phyloP scores from a whole-genome alignment of 2,113 vertebrate species.

The Lepidothrix coronata region DNA sequence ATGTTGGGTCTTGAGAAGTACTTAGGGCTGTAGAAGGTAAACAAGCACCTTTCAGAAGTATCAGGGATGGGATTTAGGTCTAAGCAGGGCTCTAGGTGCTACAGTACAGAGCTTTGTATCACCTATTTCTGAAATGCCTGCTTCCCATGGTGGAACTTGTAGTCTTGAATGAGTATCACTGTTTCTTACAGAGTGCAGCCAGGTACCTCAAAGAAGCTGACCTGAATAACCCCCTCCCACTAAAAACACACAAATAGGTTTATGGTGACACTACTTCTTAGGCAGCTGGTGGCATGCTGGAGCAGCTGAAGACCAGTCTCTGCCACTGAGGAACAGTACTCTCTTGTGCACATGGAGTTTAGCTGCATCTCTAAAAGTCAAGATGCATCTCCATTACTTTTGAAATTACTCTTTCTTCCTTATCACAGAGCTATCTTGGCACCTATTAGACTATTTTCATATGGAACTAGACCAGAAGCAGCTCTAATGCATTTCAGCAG shows the following conservation, averaged over 20 bases:
- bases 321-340: background rate
- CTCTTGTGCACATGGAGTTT: background rate
- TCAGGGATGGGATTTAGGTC: background rate
- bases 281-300: background rate
- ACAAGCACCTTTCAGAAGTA: background rate
- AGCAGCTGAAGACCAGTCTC: background rate
- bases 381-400: background rate
- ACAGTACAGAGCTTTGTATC: background rate
- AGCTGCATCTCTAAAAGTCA: background rate
- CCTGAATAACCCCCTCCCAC: background rate
- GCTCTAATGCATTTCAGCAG: background rate
- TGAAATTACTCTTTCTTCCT: background rate
- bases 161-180: background rate
- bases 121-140: background rate
- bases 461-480: background rate
- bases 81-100: background rate
- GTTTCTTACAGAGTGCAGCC: background rate
- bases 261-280: background rate
- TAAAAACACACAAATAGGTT: background rate
- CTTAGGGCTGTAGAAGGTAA: background rate
- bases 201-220: background rate
- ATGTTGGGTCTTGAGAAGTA: background rate
- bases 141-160: background rate
- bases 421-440: background rate
- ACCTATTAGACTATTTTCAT: background rate